Percentiles rank a stretch among this genome's conserved stretches.
Evolutionary conservation across 2,113 vertebrate species (phyloP).

Genomic region (Malurus elegans): DNA sequence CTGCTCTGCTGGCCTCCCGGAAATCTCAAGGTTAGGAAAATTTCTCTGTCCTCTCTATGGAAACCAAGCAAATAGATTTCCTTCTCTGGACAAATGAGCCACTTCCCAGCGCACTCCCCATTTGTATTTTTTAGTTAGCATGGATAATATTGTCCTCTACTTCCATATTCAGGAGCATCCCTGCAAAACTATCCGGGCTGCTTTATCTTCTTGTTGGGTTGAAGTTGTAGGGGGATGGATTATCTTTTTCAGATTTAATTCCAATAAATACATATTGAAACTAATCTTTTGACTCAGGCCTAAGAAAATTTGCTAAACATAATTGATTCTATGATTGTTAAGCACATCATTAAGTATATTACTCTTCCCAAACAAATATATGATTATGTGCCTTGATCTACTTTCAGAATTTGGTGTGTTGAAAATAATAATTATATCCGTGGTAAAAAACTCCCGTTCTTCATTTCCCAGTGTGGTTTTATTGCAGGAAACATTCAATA

Average conservation of each 20-base stretch:
- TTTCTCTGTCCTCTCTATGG: slow-evolving; percentile 22
- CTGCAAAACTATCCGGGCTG: neutral
- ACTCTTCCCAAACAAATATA: slow-evolving; percentile 5
- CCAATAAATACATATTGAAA: slow-evolving; percentile 30
- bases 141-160: neutral
- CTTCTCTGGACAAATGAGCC: neutral
- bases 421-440: slow-evolving; percentile 19
- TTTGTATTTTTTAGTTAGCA: neutral
- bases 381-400: slow-evolving; percentile 1
- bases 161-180: neutral
- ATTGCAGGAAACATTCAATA: neutral
- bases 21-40: slow-evolving; percentile 9
- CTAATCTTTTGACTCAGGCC: slow-evolving; percentile 36
- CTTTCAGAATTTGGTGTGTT: slow-evolving; percentile 27
- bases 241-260: slow-evolving; percentile 5
- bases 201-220: neutral
- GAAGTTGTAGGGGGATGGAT: neutral
- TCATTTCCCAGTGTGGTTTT: neutral
- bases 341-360: slow-evolving; percentile 36
- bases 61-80: slow-evolving; percentile 50
- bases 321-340: slow-evolving; percentile 33
- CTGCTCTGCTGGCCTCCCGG: neutral
- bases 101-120: neutral
- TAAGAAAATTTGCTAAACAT: slow-evolving; percentile 26
- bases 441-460: neutral